Conservation (phyloP, 2,797 vertebrate genomes). For the Galagoides demidoff region DNA sequence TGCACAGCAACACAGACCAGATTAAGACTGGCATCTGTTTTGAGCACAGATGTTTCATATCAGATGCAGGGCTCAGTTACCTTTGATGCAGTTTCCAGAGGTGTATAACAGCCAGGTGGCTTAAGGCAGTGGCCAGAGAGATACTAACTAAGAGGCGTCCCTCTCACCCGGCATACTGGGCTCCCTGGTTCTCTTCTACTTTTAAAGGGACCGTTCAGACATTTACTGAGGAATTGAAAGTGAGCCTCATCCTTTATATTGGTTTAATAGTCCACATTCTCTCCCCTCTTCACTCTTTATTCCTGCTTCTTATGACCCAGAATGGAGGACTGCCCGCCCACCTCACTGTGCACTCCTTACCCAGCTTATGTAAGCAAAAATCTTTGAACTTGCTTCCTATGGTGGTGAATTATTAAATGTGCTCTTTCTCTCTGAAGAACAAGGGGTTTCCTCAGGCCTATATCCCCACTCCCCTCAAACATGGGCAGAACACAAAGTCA, state of each 20-base stretch:
- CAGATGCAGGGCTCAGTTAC: neutral
- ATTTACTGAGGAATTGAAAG: neutral
- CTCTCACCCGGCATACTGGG: neutral
- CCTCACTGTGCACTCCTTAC: neutral
- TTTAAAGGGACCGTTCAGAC: neutral
- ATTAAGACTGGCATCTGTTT: neutral
- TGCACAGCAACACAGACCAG: neutral
- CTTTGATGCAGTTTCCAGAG: neutral
- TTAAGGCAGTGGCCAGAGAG: neutral
- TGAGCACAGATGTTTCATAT: neutral
- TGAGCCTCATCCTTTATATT: neutral
- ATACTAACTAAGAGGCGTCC: neutral
- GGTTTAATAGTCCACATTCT: neutral
- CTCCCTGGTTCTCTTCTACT: neutral
- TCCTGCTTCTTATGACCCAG: neutral
- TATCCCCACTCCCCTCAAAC: no score
- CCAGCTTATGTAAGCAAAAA: neutral
- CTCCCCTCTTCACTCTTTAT: neutral
- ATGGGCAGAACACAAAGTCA: neutral
- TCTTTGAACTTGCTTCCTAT: neutral
- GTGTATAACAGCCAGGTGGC: neutral
- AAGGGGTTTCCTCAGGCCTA: neutral
- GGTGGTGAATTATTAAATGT: neutral
- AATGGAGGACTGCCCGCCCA: no score
- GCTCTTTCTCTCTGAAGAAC: neutral